Conservation (phyloP, 92 coral and sea anemone species). For the Porites evermanni region DNA sequence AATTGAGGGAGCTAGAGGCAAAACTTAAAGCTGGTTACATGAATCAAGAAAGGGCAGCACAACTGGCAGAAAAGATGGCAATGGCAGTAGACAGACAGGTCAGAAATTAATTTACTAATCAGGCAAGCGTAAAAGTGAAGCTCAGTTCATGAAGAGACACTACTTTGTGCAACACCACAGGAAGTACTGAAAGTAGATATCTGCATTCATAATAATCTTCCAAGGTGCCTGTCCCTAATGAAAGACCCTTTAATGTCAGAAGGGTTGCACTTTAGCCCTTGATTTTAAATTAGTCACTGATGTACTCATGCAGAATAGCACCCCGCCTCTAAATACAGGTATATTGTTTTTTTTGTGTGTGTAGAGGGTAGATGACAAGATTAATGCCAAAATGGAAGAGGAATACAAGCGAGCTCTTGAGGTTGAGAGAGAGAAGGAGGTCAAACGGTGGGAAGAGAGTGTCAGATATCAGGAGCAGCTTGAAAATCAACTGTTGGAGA, state of each 20-base stretch:
- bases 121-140: no score
- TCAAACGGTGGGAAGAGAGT: slow-evolving; percentile 93
- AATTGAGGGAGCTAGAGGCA: slow-evolving; percentile 93
- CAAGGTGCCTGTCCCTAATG: no score
- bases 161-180: no score
- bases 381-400: slow-evolving; percentile 84
- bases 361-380: slow-evolving; percentile 78
- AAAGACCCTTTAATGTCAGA: no score
- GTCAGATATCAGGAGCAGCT: slow-evolving; percentile 93
- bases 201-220: no score
- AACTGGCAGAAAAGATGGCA: slow-evolving; percentile 80
- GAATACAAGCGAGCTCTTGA: slow-evolving; percentile 83
- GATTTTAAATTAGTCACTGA: no score
- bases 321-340: background rate
- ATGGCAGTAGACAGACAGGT: slow-evolving; percentile 84
- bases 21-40: slow-evolving; percentile 96
- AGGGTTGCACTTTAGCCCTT: no score
- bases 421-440: slow-evolving; percentile 85
- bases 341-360: background rate
- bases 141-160: no score
- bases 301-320: no score
- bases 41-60: slow-evolving; percentile 96
- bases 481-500: slow-evolving; percentile 88
- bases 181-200: no score
- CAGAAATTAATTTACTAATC: background rate